Base-by-base conservation (phyloP, 2,888 invertebrate species). In the Drosophila dives region DNA sequence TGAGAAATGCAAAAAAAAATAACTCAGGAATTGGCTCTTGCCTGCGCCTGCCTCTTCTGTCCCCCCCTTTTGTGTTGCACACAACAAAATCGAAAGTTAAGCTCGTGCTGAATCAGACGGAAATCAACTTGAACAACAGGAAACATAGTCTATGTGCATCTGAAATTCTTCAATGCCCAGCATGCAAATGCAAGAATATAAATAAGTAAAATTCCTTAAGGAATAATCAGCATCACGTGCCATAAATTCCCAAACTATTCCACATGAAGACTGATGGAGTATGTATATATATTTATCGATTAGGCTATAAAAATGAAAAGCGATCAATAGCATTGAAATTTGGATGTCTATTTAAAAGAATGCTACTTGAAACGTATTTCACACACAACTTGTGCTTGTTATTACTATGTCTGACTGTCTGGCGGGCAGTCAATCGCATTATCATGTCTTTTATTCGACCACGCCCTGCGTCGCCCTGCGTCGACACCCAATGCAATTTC, bases 71-170 rank as follows among this genome's bases (percentile, higher is more conserved):
- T 33, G 26, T 40, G 20, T n/a, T 48, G 54, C 45, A 38, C 33
- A 69, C 49, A 64, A 56, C 38, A 74, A 72, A 86, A 84, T 80
- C 80, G 76, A 85, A 87, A 83, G 85, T 79, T 70, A 69, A 81
- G 70, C 72, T 75, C 48, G 59, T 60, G 56, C 64, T 62, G 54
- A 59, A 72, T 20, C 67, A 73, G 66, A 62, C 70, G 86, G 81
- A 88, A 86, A 81, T 86, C 86, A 77, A 83, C 63, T 77, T 59
- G 64, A 71, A 79, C 72, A 84, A 86, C 85, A 77, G 86, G 83
- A 86, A 77, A 60, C 71, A 63, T 50, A 65, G 65, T 50, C 50
- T 60, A 36, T 33, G 59, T 33, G 59, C 64, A 67, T 34, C 63
- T 11, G 3, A 63, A 49, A 64, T 64, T 53, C 64, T 61, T 69